phyloP scores from a whole-genome alignment of 2,113 vertebrate genomes.

The Scolopax mira region DNA sequence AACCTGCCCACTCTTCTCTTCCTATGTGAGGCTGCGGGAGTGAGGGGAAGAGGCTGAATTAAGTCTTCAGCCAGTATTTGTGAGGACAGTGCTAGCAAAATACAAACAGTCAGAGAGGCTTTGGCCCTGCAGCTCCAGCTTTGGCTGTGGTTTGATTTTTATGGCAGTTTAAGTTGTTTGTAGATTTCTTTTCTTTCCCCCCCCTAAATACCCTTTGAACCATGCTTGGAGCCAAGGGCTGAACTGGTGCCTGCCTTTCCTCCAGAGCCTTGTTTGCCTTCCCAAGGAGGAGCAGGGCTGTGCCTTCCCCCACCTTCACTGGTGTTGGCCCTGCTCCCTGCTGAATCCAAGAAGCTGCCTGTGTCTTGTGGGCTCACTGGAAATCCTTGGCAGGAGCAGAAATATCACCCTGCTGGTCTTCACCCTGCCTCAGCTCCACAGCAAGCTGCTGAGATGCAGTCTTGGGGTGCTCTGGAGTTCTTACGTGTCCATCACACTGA shows the following conservation, averaged over 20 bases:
- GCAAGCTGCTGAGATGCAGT: not conserved
- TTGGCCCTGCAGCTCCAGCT: not conserved
- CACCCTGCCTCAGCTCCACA: not conserved
- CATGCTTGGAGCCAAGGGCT: not conserved
- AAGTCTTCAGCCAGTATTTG: constrained; percentile 29
- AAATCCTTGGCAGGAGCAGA: not conserved
- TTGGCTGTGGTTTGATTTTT: not conserved
- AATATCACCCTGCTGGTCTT: not conserved
- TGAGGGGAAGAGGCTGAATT: not conserved
- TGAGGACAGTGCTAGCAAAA: not conserved
- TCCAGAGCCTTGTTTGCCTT: not conserved
- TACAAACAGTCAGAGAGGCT: not conserved
- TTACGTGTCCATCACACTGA: not conserved
- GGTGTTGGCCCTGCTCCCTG: not conserved
- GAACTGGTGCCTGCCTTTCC: not conserved
- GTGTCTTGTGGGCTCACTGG: not conserved
- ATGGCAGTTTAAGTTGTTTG: not conserved
- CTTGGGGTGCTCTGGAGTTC: not conserved
- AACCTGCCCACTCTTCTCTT: constrained; percentile 41
- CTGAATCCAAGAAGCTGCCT: not conserved
- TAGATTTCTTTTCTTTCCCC: not conserved
- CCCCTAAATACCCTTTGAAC: not conserved
- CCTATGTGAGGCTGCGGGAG: not conserved
- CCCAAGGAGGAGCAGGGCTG: not conserved
- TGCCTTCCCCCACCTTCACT: not conserved